A percentile compares a stretch with the other conserved stretches of the same genome.
Conservation (phyloP, 2,888 invertebrate species). For the Caenorhabditis macrosperma region DNA sequence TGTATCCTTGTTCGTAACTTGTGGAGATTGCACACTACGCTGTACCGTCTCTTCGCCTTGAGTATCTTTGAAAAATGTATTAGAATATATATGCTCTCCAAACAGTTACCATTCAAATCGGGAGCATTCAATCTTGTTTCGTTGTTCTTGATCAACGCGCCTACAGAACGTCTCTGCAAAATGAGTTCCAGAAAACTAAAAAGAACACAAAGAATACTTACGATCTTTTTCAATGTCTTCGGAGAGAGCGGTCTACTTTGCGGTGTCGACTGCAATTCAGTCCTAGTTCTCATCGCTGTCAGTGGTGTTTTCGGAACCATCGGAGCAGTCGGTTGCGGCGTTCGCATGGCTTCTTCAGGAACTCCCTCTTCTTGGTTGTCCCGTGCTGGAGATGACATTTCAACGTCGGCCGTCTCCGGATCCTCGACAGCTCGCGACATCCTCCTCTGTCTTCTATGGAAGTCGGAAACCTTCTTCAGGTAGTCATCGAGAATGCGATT, state of each 20-base stretch:
- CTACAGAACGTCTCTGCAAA: constrained; percentile 33
- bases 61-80: background rate
- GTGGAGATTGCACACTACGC: background rate
- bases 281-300: constrained; percentile 10
- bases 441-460: constrained; percentile 19
- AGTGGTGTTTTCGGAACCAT: constrained; percentile 12
- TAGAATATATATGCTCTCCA: background rate
- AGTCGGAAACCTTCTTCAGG: constrained; percentile 38
- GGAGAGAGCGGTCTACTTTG: constrained; percentile 37
- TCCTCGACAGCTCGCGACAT: background rate
- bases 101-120: constrained; percentile 12
- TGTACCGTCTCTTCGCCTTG: background rate
- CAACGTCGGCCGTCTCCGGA: background rate
- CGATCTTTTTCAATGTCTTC: constrained; percentile 39
- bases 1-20: constrained; percentile 15
- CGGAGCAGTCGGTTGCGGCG: background rate
- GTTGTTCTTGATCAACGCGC: constrained; percentile 26
- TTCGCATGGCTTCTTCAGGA: background rate
- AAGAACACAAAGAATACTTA: background rate
- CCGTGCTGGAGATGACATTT: constrained; percentile 13
- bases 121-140: constrained; percentile 38
- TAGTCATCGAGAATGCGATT: constrained; percentile 41
- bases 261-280: constrained; percentile 24
- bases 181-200: background rate
- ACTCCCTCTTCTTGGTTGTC: background rate